Evolutionary conservation across 2,888 invertebrate genomes (phyloP), one percentile per base, ranked within the genome.

Genomic region (Chymomyza amoena): DNA sequence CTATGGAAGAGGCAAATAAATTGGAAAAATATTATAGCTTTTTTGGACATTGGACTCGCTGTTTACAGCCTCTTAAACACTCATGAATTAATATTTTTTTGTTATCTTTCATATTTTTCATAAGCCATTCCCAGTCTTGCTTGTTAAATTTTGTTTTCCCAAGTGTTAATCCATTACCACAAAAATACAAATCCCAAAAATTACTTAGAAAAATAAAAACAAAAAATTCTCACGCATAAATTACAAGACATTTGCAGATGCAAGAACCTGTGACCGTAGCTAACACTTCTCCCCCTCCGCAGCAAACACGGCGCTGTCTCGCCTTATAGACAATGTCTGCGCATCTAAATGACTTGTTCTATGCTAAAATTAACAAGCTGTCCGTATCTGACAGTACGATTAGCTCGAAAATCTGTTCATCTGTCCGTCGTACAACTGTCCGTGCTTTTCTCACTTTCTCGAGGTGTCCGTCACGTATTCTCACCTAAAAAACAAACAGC

Each of bases 291-390:
- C n/a, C 25, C n/a, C 9, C 39, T 15, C 7, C 39, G 10, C 45
- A 20, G 20, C 50, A 62, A 45, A n/a, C 16, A 25, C 15, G 10
- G n/a, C 20, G 54, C 2, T 7, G 64, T 20, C 32, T 61, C 56
- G 10, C 18, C 32, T 59, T 39, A 1, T 59, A 10, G 59, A 62
- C 73, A 74, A 70, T 78, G 79, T 80, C 67, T 39, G 57, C 2
- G 45, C 28, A 36, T 25, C 76, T 72, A 79, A 87, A 85, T 80
- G 79, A 82, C 68, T 69, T 82, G 80, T 80, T 79, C 72, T 16
- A 51, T 72, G 59, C 69, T 61, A 63, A 25, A 50, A 57, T 15
- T 64, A 54, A 5, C 25, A 13, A 67, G 20, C 57, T 15, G 39
- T 45, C 39, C 39, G 39, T 13, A 45, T 61, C 76, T 83, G 81